Conservation (phyloP, 2,888 invertebrate genomes). For the Dasypolia templi region DNA sequence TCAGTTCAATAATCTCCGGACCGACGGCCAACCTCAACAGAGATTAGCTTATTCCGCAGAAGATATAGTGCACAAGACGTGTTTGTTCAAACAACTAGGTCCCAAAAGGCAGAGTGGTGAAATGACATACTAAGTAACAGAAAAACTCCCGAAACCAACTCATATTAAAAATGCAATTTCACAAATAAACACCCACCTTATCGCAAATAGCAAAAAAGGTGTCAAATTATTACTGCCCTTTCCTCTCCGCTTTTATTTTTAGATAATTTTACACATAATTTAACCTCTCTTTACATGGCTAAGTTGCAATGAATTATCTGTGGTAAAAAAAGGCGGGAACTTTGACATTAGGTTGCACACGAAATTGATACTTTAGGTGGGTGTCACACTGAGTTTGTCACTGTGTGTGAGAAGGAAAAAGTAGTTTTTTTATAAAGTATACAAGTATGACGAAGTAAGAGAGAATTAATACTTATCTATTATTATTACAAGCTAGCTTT, state of each 20-base stretch:
- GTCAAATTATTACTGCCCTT: conserved; percentile 31
- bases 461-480: too few species aligned
- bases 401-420: background rate
- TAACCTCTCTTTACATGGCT: conserved; percentile 56
- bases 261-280: conserved; percentile 51
- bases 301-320: conserved; percentile 61
- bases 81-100: too few species aligned
- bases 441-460: too few species aligned
- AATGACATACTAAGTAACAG: too few species aligned
- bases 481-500: too few species aligned
- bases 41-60: too few species aligned
- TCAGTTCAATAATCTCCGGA: too few species aligned
- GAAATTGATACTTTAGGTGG: conserved; percentile 52
- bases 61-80: too few species aligned
- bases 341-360: conserved; percentile 46
- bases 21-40: too few species aligned
- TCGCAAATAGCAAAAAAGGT: conserved; percentile 33
- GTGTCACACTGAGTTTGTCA: conserved; percentile 42
- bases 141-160: too few species aligned
- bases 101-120: too few species aligned
- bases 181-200: background rate
- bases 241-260: conserved; percentile 44
- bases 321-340: conserved; percentile 62
- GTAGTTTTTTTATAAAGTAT: background rate
- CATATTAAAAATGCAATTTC: too few species aligned